phyloP scores from a whole-genome alignment of 2,797 vertebrate genomes.

The Crenuchus spilurus region DNA sequence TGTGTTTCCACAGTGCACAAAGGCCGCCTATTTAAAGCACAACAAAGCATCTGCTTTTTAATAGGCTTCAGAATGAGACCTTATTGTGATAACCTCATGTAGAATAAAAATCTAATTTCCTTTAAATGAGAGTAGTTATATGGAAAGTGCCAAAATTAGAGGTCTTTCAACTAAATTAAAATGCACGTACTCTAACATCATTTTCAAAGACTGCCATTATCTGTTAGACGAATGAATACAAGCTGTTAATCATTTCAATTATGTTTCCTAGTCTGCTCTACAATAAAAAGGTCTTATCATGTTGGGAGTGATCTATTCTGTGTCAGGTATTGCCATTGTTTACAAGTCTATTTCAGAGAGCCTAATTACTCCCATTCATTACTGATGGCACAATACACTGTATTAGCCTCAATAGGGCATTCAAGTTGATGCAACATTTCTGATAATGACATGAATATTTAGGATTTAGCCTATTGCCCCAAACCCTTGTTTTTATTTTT shows the following conservation, averaged over 20 bases:
- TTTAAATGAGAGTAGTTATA: slow-evolving; percentile 84
- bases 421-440: slow-evolving; percentile 29
- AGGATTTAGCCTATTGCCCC: slow-evolving; percentile 6
- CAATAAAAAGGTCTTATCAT: slow-evolving; percentile 74
- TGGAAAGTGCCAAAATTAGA: slow-evolving; percentile 85
- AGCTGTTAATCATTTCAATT: slow-evolving; percentile 82
- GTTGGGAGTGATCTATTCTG: slow-evolving; percentile 76
- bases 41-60: slow-evolving; percentile 77
- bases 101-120: slow-evolving; percentile 89
- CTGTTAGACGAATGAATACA: slow-evolving; percentile 82
- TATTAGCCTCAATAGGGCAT: slow-evolving; percentile 34
- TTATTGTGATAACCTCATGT: slow-evolving; percentile 85
- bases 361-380: slow-evolving; percentile 45
- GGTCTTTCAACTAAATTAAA: slow-evolving; percentile 77
- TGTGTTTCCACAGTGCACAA: slow-evolving; percentile 68
- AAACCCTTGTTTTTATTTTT: background rate
- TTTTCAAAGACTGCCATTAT: slow-evolving; percentile 82
- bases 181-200: slow-evolving; percentile 79
- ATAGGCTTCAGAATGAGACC: slow-evolving; percentile 82
- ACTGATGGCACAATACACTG: slow-evolving; percentile 33
- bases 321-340: slow-evolving; percentile 73
- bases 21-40: slow-evolving; percentile 64
- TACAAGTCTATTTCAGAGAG: slow-evolving; percentile 34
- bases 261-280: slow-evolving; percentile 75
- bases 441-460: slow-evolving; percentile 37